Conservation (phyloP, 2,113 vertebrate species). For the Embiotoca jacksoni region DNA sequence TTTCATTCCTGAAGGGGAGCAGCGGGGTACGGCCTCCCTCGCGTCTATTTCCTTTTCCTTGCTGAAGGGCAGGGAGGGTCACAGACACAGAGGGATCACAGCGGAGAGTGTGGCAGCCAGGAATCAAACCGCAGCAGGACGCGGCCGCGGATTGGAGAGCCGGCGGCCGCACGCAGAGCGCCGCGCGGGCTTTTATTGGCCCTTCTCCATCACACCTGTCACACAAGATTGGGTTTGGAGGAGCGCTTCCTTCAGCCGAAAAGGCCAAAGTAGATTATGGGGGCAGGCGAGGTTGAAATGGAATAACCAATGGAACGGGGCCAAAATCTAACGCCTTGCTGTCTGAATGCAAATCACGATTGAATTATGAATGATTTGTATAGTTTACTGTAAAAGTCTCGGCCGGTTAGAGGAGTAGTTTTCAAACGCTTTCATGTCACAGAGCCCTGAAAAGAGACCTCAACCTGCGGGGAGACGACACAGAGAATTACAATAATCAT, state of each 20-base stretch:
- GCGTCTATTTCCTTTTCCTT: constrained; percentile 63
- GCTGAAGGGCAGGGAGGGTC: constrained; percentile 74
- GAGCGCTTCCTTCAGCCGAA: constrained; percentile 75
- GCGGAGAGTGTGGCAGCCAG: constrained; percentile 69
- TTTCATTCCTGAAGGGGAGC: constrained; percentile 46
- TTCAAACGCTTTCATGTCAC: constrained; percentile 23
- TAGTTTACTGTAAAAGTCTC: constrained; percentile 41
- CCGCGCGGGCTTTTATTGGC: constrained; percentile 78
- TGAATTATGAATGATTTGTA: constrained; percentile 70
- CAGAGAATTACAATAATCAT: constrained; percentile 36
- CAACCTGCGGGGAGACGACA: constrained; percentile 7
- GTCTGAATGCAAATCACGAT: constrained; percentile 75
- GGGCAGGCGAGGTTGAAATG: constrained; percentile 71
- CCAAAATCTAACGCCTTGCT: constrained; percentile 61
- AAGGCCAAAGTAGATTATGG: constrained; percentile 80
- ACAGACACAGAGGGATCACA: constrained; percentile 68
- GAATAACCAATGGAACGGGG: constrained; percentile 68
- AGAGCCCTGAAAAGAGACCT: constrained; percentile 5
- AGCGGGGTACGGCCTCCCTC: constrained; percentile 50
- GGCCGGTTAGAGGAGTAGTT: constrained; percentile 16
- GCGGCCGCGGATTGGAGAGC: constrained; percentile 65
- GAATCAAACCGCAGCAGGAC: constrained; percentile 78
- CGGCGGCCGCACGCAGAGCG: constrained; percentile 54
- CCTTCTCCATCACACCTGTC: constrained; percentile 82
- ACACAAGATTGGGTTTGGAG: constrained; percentile 81